A percentile compares a stretch with the other conserved stretches of the same genome.
Conservation (phyloP, 2,797 vertebrate genomes). For the Euthynnus affinis region DNA sequence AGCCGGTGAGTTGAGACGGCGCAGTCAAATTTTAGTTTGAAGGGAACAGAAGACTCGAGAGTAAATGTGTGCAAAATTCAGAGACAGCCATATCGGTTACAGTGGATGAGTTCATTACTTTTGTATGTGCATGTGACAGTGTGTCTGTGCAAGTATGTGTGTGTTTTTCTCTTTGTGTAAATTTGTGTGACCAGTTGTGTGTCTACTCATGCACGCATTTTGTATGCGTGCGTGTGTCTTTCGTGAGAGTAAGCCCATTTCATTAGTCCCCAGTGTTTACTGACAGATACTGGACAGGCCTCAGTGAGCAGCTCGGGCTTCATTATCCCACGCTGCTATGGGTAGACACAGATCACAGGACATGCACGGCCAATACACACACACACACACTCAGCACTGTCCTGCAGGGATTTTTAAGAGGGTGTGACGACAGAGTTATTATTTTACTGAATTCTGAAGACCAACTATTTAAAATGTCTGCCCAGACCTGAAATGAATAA, state of each 20-base stretch:
- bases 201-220: constrained; percentile 14
- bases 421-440: constrained; percentile 34
- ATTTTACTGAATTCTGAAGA: constrained; percentile 25
- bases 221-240: constrained; percentile 16
- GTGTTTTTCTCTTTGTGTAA: constrained; percentile 53
- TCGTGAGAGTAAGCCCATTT: constrained; percentile 57
- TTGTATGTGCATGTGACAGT: constrained; percentile 31
- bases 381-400: background rate
- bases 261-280: constrained; percentile 79
- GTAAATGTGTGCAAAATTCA: constrained; percentile 43
- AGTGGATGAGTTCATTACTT: constrained; percentile 39
- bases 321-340: constrained; percentile 72
- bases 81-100: constrained; percentile 39
- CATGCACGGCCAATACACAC: constrained; percentile 31
- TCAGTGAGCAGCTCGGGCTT: constrained; percentile 73
- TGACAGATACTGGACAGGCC: constrained; percentile 74
- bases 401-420: constrained; percentile 41
- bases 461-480: constrained; percentile 22
- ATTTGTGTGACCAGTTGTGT: constrained; percentile 15
- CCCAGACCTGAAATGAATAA: constrained; percentile 27
- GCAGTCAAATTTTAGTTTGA: constrained; percentile 5
- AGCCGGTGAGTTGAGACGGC: background rate
- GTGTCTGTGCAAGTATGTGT: constrained; percentile 21
- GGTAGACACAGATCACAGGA: constrained; percentile 68
- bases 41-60: constrained; percentile 13